These are phyloP conservation scores for Linurgus olivaceus DNA, from an alignment of 2,797 vertebrate genomes.

Conservation along the genomic window DNA sequence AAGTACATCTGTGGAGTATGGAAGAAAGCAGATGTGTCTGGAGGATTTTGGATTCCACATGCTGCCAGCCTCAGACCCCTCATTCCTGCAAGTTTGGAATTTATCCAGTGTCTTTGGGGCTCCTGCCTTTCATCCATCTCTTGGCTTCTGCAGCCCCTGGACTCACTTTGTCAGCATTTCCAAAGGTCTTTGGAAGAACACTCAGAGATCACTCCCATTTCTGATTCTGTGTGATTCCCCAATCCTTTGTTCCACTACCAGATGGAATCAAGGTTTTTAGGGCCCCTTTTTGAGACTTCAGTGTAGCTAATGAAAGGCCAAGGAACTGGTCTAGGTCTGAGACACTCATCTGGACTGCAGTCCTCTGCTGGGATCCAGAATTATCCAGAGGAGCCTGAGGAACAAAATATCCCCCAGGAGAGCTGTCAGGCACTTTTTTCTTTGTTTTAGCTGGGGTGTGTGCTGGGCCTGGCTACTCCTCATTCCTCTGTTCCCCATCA, in stretches of 20 bases:
- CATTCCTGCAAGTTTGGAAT: background rate
- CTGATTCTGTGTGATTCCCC: background rate
- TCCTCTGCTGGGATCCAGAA: background rate
- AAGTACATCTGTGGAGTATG: background rate
- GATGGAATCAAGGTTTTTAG: background rate
- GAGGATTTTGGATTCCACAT: background rate
- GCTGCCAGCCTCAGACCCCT: background rate
- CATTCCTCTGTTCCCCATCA: background rate
- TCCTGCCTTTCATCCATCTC: background rate
- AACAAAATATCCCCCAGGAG: background rate
- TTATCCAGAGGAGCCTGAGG: background rate
- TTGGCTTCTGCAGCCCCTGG: background rate
- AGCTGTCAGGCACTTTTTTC: background rate
- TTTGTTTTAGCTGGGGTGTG: background rate
- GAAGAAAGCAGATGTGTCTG: background rate
- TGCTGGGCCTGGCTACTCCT: background rate
- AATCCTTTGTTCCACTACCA: background rate
- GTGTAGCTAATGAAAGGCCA: background rate
- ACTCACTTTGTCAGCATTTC: background rate
- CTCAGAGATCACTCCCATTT: background rate
- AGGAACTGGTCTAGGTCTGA: background rate
- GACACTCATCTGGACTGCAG: background rate
- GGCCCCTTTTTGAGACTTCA: background rate
- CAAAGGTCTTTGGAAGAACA: background rate
- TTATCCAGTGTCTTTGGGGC: background rate